phyloP scores from a whole-genome alignment of 1,140 invertebrate species.

The Drosophila nannoptera region DNA sequence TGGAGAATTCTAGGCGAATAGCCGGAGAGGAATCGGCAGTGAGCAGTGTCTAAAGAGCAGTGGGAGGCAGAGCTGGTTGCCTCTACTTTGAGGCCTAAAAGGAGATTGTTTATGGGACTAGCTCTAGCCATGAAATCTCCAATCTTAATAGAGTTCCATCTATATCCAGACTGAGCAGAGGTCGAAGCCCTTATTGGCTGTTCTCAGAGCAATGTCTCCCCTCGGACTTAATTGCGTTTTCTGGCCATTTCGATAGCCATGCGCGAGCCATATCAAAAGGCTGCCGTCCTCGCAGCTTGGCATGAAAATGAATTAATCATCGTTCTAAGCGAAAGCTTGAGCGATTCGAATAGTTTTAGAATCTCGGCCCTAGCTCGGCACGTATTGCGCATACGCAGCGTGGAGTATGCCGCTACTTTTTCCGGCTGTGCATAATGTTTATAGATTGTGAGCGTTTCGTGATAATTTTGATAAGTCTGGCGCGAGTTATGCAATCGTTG shows the following conservation, averaged over 20 bases:
- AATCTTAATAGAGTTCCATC: no score
- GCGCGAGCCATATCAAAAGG: conserved; percentile 13
- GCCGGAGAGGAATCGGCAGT: no score
- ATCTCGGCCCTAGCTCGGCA: conserved; percentile 20
- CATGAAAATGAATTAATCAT: conserved; percentile 52
- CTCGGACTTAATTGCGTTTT: neutral
- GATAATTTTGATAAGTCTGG: conserved; percentile 67
- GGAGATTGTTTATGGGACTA: no score
- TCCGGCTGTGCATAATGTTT: conserved; percentile 46
- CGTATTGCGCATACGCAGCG: conserved; percentile 65
- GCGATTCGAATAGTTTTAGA: neutral
- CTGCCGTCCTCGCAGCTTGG: neutral
- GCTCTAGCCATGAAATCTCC: no score
- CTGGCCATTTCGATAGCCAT: conserved; percentile 23
- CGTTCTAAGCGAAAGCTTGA: conserved; percentile 22
- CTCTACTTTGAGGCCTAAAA: no score
- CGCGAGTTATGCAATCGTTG: conserved; percentile 53
- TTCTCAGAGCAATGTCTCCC: conserved; percentile 8
- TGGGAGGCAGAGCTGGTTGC: no score
- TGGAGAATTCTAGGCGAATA: no score
- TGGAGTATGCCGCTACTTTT: conserved; percentile 32
- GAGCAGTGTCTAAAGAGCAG: no score
- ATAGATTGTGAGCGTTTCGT: conserved; percentile 55
- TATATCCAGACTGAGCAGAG: no score
- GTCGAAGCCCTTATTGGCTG: no score